Conservation (phyloP, 2,888 invertebrate genomes). For the Periphyllus acericola region DNA sequence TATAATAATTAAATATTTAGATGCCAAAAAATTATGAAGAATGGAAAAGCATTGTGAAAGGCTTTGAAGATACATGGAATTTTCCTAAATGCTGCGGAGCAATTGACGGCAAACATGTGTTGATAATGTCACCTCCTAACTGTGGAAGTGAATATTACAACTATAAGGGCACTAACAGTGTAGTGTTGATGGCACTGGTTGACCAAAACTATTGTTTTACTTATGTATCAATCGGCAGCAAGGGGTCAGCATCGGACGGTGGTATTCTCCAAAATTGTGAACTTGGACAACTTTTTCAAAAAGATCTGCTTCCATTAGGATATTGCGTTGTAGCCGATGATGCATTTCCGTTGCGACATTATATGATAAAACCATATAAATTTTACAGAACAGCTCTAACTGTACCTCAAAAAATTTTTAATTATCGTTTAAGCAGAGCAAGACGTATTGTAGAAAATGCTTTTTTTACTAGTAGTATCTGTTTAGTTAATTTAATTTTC, state of each 20-base stretch:
- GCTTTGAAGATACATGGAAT: conserved; percentile 56
- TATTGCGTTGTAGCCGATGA: conserved; percentile 57
- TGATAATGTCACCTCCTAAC: conserved; percentile 40
- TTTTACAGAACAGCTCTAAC: conserved; percentile 32
- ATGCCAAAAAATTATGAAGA: conserved; percentile 54
- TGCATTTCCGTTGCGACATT: conserved; percentile 53
- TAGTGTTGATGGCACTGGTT: conserved; percentile 56
- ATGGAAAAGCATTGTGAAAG: conserved; percentile 51
- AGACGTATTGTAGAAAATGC: conserved; percentile 48
- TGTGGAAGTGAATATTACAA: conserved; percentile 47
- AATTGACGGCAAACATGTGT: conserved; percentile 61
- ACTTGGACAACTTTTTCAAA: conserved; percentile 13
- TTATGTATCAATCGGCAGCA: conserved; percentile 47
- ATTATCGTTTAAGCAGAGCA: conserved; percentile 39
- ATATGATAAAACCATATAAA: conserved; percentile 51
- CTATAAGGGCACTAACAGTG: conserved; percentile 54
- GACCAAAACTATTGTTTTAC: conserved; percentile 53
- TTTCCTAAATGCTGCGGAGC: conserved; percentile 60
- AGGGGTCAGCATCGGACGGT: conserved; percentile 46
- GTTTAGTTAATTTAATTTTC: conserved; percentile 33
- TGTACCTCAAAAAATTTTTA: conserved; percentile 47
- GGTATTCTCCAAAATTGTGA: conserved; percentile 41
- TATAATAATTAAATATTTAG: conserved; percentile 54
- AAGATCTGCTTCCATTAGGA: conserved; percentile 27
- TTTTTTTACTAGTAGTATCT: conserved; percentile 41